Percentiles rank a stretch among this genome's conserved stretches.
phyloP scores from a whole-genome alignment of 2,113 vertebrate genomes.

The Perognathus longimembris region DNA sequence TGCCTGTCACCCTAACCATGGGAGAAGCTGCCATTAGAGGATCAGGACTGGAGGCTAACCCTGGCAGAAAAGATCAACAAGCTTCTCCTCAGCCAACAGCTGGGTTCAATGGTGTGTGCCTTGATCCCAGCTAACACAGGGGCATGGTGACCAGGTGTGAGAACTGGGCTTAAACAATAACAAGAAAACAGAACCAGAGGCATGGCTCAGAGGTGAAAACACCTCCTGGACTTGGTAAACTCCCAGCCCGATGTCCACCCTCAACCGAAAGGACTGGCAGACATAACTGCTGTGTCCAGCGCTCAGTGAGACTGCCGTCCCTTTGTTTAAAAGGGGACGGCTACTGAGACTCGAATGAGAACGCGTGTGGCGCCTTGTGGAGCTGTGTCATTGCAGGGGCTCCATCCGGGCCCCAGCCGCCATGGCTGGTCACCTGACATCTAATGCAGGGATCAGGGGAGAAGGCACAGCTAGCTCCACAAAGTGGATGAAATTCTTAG shows the following conservation, averaged over 20 bases:
- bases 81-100: too few relatives aligned
- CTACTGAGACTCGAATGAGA: neutral
- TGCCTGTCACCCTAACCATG: too few relatives aligned
- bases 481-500: neutral
- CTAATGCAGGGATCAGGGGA: neutral
- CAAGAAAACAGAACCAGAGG: too few relatives aligned
- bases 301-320: neutral
- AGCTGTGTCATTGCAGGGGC: fast-evolving
- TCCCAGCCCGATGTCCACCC: neutral
- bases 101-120: too few relatives aligned
- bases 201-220: too few relatives aligned
- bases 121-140: too few relatives aligned
- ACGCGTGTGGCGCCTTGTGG: neutral
- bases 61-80: too few relatives aligned
- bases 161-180: neutral
- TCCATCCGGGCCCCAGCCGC: neutral
- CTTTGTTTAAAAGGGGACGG: neutral
- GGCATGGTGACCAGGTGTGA: neutral
- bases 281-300: neutral
- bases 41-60: neutral
- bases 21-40: neutral
- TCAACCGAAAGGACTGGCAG: neutral
- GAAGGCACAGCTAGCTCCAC: too few relatives aligned
- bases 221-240: too few relatives aligned
- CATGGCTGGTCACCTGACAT: too few relatives aligned